Evolutionary conservation across 1,140 invertebrate species (phyloP), one percentile per base, ranked within the genome.

Genomic region (Reticulitermes speratus): DNA sequence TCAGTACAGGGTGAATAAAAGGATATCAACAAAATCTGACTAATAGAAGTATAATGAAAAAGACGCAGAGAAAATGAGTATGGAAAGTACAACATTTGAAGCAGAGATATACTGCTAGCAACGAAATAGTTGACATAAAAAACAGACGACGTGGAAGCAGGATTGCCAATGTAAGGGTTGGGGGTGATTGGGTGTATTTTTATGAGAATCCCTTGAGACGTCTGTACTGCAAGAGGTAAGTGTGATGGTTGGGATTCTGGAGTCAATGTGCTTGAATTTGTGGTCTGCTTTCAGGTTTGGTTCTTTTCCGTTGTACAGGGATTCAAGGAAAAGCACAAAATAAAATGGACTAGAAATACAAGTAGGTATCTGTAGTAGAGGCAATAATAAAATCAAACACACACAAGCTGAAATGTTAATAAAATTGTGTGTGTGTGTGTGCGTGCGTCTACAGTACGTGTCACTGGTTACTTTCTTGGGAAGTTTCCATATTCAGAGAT

Each of bases 161-260:
- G 25, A 25, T 38, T 38, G 65, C 25, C 5, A 75, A 30, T 75
- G n/a, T 30, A 75, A 25, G 8, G 65, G 65, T 75, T 55, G 65
- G n/a, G n/a, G 65, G n/a, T 75, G n/a, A 75, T 75, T 75, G 65
- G 65, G 25, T 75, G 12, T 75, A 75, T 75, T 75, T 75, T 25
- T 25, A 75, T 19, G 7, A 16, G 65, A 16, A 55, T 55, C 65
- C n/a, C 65, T 30, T 8, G 65, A 30, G 65, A 75, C 30, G 65
- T 6, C 25, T 75, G 25, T 75, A 7, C 65, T n/a, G 65, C n/a
- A 6, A 30, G 65, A 30, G 65, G 25, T 14, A 75, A 30, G 65
- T 30, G 65, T 75, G 65, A 75, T 75, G 65, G 65, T n/a, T 11
- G 65, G 2, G n/a, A 30, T 75, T 6, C 9, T 3, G 59, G 65